Evolutionary conservation across 1,140 invertebrate species (phyloP).

Genomic region (Penaeus chinensis): DNA sequence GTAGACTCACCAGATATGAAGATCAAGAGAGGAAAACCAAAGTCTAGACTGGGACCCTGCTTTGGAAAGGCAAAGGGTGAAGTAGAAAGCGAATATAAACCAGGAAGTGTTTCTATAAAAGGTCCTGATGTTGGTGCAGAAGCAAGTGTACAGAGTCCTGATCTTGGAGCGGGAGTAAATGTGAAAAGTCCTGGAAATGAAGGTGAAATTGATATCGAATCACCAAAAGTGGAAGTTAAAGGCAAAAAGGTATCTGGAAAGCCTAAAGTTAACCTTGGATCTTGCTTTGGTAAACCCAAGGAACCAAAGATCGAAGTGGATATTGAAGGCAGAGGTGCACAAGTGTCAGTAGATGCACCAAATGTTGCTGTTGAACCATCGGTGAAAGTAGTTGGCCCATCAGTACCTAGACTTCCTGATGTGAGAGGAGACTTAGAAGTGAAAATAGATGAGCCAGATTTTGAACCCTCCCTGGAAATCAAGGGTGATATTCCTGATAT

Average conservation of each 20-base stretch:
- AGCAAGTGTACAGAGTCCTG: not conserved
- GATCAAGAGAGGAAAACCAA: slow-evolving; percentile 10
- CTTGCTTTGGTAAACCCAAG: slow-evolving; percentile 54
- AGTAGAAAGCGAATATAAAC: slow-evolving; percentile 38
- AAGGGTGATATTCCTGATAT: slow-evolving; percentile 8
- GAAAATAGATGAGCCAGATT: not conserved
- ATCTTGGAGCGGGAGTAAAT: not conserved
- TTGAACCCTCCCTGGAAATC: not conserved
- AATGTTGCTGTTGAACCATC: not conserved
- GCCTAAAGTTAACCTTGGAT: slow-evolving; percentile 33
- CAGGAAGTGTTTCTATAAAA: slow-evolving; percentile 17
- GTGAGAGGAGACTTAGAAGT: not conserved
- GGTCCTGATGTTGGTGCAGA: not conserved
- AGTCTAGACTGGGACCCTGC: slow-evolving; percentile 13
- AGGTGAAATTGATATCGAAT: not conserved
- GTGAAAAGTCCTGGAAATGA: not conserved
- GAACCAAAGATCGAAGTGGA: not conserved
- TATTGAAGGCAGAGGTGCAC: not conserved
- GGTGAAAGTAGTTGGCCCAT: not conserved
- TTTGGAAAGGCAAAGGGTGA: slow-evolving; percentile 45
- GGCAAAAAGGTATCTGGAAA: slow-evolving; percentile 19
- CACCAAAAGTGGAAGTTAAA: not conserved
- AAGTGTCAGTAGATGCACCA: not conserved
- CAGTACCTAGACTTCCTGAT: not conserved
- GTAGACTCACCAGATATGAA: slow-evolving; percentile 16